A percentile compares a stretch with the other conserved stretches of the same genome.
Conservation (phyloP, 1,140 invertebrate genomes). For the Drosophila navojoa region DNA sequence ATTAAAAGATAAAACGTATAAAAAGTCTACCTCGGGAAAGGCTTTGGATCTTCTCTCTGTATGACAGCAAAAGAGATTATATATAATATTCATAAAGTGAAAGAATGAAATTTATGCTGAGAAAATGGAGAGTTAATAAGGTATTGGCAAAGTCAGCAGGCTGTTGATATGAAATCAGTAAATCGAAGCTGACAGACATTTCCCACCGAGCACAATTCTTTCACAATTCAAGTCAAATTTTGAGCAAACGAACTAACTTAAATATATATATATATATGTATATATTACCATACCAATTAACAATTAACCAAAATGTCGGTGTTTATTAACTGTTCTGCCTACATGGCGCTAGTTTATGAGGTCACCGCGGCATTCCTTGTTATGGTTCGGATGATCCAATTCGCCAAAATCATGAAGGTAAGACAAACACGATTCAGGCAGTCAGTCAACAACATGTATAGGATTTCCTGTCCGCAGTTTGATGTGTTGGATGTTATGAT, state of each 20-base stretch:
- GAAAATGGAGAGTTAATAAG: too few species aligned
- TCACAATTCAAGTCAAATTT: too few species aligned
- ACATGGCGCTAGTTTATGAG: constrained; percentile 24
- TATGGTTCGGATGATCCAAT: constrained; percentile 6
- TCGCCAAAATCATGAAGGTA: constrained; percentile 15
- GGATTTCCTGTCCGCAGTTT: background rate
- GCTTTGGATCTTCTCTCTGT: background rate
- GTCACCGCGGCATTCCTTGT: background rate
- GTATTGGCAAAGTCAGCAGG: background rate
- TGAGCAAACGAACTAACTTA: background rate
- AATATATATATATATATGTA: background rate
- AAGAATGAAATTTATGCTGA: too few species aligned
- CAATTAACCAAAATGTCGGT: constrained; percentile 13
- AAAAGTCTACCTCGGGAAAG: background rate
- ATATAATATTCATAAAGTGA: too few species aligned
- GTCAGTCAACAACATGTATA: background rate
- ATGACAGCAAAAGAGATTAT: too few species aligned
- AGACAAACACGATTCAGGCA: background rate
- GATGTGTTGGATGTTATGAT: constrained; percentile 11
- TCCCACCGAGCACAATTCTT: too few species aligned
- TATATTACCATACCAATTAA: too few species aligned
- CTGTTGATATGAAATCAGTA: background rate
- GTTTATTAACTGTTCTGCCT: constrained; percentile 4
- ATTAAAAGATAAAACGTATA: constrained; percentile 26
- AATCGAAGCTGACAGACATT: background rate